phyloP scores from a whole-genome alignment of 2,797 vertebrate species.

The Zenarchopterus dispar region DNA sequence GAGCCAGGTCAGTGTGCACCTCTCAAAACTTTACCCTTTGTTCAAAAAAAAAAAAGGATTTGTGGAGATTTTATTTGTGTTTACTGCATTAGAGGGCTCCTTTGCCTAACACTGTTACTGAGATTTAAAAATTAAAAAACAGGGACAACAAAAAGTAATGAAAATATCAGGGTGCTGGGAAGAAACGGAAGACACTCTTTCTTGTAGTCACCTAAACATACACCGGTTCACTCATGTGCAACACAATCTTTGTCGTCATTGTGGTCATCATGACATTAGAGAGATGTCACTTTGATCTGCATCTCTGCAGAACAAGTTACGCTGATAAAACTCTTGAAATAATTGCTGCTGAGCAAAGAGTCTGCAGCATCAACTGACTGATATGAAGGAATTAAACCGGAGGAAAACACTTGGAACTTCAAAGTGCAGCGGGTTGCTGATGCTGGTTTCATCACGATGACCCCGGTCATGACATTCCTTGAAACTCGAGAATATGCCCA shows the following conservation, averaged over 20 bases:
- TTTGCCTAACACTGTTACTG: too few relatives aligned
- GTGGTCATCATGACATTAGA: slow-evolving; percentile 18
- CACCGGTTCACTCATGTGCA: not conserved
- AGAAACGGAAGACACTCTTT: not conserved
- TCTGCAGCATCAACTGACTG: slow-evolving; percentile 8
- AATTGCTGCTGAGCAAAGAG: slow-evolving; percentile 1
- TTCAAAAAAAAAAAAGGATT: too few relatives aligned
- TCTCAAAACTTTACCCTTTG: too few relatives aligned
- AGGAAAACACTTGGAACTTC: too few relatives aligned
- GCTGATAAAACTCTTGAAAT: slow-evolving; percentile 1
- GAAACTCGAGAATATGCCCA: too few relatives aligned
- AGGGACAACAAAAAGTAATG: not conserved
- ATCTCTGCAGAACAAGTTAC: slow-evolving; percentile 14
- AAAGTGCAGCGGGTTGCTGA: not conserved
- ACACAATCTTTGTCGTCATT: slow-evolving; percentile 6
- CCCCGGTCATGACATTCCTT: too few relatives aligned
- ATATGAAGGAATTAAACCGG: not conserved
- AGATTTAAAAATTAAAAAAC: too few relatives aligned
- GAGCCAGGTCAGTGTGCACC: slow-evolving; percentile 85
- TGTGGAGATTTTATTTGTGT: too few relatives aligned
- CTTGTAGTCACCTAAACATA: not conserved
- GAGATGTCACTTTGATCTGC: not conserved
- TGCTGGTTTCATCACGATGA: not conserved
- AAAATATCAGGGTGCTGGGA: not conserved
- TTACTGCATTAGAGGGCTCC: too few relatives aligned